Evolutionary conservation across 1,140 invertebrate species (phyloP), one percentile per base, ranked within the genome.

Genomic region (Pogonognathellus flavescens): DNA sequence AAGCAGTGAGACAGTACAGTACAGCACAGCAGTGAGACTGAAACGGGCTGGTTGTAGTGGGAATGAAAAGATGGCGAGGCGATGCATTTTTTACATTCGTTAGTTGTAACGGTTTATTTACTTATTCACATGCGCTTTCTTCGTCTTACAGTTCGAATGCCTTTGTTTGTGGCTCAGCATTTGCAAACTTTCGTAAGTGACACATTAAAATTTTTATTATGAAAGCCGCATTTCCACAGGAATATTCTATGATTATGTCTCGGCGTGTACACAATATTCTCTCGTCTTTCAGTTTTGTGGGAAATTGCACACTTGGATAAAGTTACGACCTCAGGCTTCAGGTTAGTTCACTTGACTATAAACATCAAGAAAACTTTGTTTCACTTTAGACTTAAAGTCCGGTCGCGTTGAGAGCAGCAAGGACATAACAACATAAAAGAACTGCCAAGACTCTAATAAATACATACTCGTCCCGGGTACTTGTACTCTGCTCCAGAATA

Each of bases 191-290:
- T 41, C 60, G 70, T 50, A 76, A 76, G 70, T 76, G 70, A 76
- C 70, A 76, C 70, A 76, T 49, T 76, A 49, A 49, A 49, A 49
- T 76, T 76, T 76, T 76, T 76, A 76, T 76, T 76, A 76, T 76
- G 70, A 50, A 76, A 76, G 66, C 14, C 41, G 70, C 70, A 76
- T 13, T 66, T 66, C 9, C 22, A 4, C 13, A 14, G 22, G 62
- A 20, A 25, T 14, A 41, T 6, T 41, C 31, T 41, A 6, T 41
- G 1, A 41, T 41, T 13, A 31, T 25, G 62, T 20, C 62, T 66
- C 20, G 20, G 22, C 25, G 62, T 66, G 22, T 66, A 41, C 6
- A 41, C 31, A 41, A 41, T 41, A 41, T 41, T 41, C 31, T 41
- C 31, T 41, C 31, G 31, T 66, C 22, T 66, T 66, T 66, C 0